A percentile compares a stretch with the other conserved stretches of the same genome.
Conservation (phyloP, 2,113 vertebrate species). For the Charina bottae region DNA sequence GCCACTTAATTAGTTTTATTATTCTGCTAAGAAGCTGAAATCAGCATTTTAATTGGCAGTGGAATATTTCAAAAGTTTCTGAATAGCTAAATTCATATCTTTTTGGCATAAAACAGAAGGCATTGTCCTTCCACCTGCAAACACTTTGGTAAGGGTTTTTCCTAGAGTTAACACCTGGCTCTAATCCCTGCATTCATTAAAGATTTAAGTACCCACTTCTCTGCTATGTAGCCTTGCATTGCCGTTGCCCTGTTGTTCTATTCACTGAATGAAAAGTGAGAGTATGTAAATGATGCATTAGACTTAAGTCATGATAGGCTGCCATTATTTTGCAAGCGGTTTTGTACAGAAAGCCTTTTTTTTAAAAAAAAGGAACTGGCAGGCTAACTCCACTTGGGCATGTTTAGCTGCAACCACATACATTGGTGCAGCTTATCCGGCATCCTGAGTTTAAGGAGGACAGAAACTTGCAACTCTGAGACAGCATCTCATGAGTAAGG, state of each 20-base stretch:
- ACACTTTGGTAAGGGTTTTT: slow-evolving; percentile 27
- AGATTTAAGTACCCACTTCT: slow-evolving; percentile 9
- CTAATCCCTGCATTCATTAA: slow-evolving; percentile 21
- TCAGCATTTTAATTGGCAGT: slow-evolving; percentile 28
- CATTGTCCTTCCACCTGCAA: background rate
- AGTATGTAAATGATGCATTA: slow-evolving; percentile 1
- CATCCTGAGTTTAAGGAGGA: background rate
- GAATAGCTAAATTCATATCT: slow-evolving; percentile 20
- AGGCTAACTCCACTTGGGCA: background rate
- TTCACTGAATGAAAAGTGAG: slow-evolving; percentile 9
- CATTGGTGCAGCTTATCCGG: background rate
- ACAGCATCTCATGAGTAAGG: background rate
- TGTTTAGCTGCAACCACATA: background rate
- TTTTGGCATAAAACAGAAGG: background rate
- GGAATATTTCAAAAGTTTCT: slow-evolving; percentile 33
- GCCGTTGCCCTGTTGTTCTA: background rate
- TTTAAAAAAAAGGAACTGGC: background rate
- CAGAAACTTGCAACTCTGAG: background rate
- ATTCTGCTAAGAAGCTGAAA: slow-evolving; percentile 39
- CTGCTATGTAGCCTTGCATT: background rate
- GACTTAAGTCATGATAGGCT: background rate
- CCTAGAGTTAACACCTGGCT: slow-evolving; percentile 11
- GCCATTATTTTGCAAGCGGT: background rate
- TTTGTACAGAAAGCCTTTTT: background rate
- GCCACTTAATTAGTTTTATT: slow-evolving; percentile 48